Conservation (phyloP, 2,888 invertebrate genomes). For the Amphimallon solstitiale region DNA sequence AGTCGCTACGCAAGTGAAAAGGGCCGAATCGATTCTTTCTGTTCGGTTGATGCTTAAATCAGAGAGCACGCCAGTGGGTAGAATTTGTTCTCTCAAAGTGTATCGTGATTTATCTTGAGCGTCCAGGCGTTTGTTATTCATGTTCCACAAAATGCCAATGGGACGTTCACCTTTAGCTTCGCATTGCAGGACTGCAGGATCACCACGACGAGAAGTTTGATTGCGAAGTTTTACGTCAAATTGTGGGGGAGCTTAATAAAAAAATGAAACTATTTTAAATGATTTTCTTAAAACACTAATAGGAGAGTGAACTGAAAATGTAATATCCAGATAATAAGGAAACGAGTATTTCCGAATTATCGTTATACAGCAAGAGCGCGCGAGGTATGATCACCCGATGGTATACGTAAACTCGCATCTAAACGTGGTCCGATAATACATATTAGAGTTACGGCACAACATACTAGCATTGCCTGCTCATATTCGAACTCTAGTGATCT, state of each 20-base stretch:
- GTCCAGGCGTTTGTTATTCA: constrained; percentile 91
- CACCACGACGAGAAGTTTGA: constrained; percentile 89
- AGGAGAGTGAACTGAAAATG: too few species aligned
- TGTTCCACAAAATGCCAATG: constrained; percentile 94
- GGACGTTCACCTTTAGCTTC: constrained; percentile 95
- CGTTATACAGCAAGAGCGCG: too few species aligned
- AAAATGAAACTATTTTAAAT: too few species aligned
- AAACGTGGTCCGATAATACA: too few species aligned
- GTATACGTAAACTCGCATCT: too few species aligned
- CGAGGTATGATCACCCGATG: too few species aligned
- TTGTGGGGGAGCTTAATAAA: constrained; percentile 82
- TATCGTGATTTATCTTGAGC: constrained; percentile 90
- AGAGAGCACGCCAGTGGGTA: constrained; percentile 87
- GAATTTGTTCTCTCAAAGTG: constrained; percentile 87
- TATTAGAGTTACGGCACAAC: too few species aligned
- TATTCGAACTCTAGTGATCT: too few species aligned
- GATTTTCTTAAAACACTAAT: too few species aligned
- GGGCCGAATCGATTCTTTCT: constrained; percentile 87
- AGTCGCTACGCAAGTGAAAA: constrained; percentile 92
- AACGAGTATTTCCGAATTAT: too few species aligned
- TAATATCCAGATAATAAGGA: too few species aligned
- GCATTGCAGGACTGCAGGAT: constrained; percentile 90
- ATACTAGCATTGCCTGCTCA: too few species aligned
- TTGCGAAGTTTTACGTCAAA: constrained; percentile 92
- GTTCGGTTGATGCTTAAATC: constrained; percentile 90